Evolutionary conservation across 2,797 vertebrate genomes (phyloP).

Genomic region (Tapirus indicus): DNA sequence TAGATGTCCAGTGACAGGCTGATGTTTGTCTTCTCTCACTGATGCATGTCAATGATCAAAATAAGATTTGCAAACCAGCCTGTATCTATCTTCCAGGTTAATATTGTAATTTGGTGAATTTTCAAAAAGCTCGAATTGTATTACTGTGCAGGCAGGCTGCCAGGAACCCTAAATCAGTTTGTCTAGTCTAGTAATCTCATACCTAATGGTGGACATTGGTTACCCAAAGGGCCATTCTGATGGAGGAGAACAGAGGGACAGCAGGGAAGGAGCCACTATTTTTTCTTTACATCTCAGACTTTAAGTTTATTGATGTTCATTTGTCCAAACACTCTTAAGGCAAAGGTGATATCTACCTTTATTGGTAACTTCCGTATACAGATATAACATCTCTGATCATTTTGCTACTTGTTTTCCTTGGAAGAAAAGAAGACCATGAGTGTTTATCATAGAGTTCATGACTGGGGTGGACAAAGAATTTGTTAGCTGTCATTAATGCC

Average conservation of each 20-base stretch:
- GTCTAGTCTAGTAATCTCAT: conserved; percentile 52
- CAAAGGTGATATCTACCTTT: neutral
- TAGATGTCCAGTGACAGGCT: conserved; percentile 84
- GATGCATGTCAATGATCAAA: conserved; percentile 81
- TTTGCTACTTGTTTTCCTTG: neutral
- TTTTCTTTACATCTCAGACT: neutral
- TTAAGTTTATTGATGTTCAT: neutral
- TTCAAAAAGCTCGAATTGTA: conserved; percentile 76
- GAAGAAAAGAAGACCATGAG: neutral
- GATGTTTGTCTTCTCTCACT: conserved; percentile 81
- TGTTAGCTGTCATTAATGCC: neutral
- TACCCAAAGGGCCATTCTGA: neutral
- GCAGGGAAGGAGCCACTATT: neutral
- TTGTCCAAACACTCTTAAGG: neutral
- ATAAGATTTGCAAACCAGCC: conserved; percentile 76
- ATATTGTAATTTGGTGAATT: conserved; percentile 74
- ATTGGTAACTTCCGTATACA: neutral
- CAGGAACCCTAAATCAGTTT: neutral
- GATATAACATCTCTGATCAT: neutral
- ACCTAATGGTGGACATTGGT: neutral
- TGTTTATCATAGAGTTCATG: neutral
- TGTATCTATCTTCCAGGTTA: conserved; percentile 78
- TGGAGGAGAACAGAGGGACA: neutral
- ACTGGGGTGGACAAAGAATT: neutral
- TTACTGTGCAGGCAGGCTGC: conserved; percentile 52